A percentile compares a stretch with the other conserved stretches of the same genome.
These are phyloP conservation scores for Elysia chlorotica DNA, from an alignment of 1,140 invertebrate species.

Conservation along the genomic window DNA sequence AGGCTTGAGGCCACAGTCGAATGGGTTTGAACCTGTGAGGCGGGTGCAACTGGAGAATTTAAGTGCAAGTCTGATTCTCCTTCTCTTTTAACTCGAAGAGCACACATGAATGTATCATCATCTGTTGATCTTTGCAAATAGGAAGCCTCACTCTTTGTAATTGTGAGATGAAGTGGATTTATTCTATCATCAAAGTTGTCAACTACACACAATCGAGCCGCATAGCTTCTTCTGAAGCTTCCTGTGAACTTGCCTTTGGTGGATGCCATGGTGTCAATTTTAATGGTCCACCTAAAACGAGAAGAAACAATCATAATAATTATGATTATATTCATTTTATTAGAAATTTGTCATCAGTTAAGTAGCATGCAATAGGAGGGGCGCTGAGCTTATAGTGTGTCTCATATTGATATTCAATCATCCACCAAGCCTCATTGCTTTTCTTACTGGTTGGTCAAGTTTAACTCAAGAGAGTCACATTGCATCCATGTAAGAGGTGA, in stretches of 20 bases:
- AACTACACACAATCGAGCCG: background rate
- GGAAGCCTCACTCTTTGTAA: slow-evolving; percentile 14
- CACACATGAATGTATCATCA: slow-evolving; percentile 28
- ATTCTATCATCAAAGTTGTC: slow-evolving; percentile 2
- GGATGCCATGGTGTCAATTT: too few species aligned
- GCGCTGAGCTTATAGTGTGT: too few species aligned
- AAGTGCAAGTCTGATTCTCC: background rate
- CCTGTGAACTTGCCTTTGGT: background rate
- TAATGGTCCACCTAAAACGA: too few species aligned
- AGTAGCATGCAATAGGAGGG: too few species aligned
- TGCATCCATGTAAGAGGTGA: too few species aligned
- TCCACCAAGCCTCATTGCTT: too few species aligned
- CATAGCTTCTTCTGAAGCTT: slow-evolving; percentile 17
- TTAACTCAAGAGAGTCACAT: too few species aligned
- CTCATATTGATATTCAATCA: too few species aligned
- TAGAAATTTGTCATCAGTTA: too few species aligned
- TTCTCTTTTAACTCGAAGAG: slow-evolving; percentile 20
- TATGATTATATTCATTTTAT: too few species aligned
- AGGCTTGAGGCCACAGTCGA: slow-evolving; percentile 6
- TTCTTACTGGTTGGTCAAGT: too few species aligned
- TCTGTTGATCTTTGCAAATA: slow-evolving; percentile 17
- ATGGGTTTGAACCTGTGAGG: background rate
- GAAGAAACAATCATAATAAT: too few species aligned
- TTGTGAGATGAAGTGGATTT: slow-evolving; percentile 30
- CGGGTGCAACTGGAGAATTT: background rate